phyloP scores from a whole-genome alignment of 2,797 vertebrate species.

The Chrysocyon brachyurus region DNA sequence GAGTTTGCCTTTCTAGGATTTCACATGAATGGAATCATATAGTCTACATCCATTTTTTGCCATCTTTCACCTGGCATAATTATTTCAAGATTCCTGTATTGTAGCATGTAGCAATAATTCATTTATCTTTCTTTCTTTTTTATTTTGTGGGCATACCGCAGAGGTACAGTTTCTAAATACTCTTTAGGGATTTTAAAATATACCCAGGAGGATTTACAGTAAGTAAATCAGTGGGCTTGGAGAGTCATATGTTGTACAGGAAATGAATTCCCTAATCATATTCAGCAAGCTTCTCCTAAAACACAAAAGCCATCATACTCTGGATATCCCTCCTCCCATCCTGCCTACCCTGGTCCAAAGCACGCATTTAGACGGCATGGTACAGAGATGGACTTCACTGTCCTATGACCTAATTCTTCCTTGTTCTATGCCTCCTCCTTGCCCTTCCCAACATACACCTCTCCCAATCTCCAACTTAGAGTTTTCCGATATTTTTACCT shows the following conservation, averaged over 20 bases:
- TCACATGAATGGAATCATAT: not conserved
- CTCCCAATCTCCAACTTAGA: not conserved
- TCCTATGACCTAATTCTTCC: not conserved
- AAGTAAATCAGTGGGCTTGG: not conserved
- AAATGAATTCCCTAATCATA: not conserved
- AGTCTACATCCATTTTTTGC: not conserved
- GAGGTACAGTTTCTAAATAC: not conserved
- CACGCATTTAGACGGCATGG: fast-evolving
- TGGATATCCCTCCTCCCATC: not conserved
- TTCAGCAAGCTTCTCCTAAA: not conserved
- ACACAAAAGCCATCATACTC: not conserved
- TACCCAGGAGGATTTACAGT: not conserved
- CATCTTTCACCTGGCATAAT: not conserved
- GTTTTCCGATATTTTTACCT: not conserved
- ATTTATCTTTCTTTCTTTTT: not conserved
- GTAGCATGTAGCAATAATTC: not conserved
- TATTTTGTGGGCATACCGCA: not conserved
- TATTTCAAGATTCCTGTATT: not conserved
- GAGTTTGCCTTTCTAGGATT: not conserved
- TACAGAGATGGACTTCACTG: not conserved
- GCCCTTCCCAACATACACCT: not conserved
- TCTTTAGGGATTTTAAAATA: conserved; percentile 7
- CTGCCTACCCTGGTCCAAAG: not conserved
- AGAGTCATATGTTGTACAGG: not conserved
- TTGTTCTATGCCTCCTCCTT: not conserved